Evolutionary conservation across 2,888 invertebrate genomes (phyloP).

Genomic region (Lapara coniferarum): DNA sequence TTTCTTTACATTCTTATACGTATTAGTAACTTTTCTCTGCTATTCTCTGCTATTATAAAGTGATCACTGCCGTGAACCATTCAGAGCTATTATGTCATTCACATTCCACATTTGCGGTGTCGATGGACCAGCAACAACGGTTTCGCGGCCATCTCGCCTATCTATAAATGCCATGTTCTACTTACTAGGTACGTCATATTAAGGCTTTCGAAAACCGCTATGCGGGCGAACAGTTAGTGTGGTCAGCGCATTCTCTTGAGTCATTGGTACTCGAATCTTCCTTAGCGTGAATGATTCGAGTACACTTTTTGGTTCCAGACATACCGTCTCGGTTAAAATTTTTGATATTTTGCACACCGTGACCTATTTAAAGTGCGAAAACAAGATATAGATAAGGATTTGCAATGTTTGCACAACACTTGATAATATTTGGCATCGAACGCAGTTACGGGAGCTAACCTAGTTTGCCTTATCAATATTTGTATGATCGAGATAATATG

Average conservation of each 20-base stretch:
- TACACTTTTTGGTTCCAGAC: neutral
- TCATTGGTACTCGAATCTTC: neutral
- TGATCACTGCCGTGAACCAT: neutral
- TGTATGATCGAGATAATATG: constrained; percentile 60
- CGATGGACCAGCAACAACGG: neutral
- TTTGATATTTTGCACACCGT: neutral
- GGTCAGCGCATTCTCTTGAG: constrained; percentile 14
- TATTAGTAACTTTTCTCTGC: neutral
- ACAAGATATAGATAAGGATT: constrained; percentile 72
- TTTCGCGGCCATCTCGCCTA: constrained; percentile 2
- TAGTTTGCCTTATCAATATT: constrained; percentile 75
- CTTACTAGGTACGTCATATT: constrained; percentile 4
- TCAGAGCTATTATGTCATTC: constrained; percentile 2
- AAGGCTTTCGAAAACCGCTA: constrained; percentile 20
- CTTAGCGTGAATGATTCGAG: neutral
- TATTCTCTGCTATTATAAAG: constrained; percentile 1
- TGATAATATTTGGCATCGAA: constrained; percentile 78
- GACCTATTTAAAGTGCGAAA: constrained; percentile 60
- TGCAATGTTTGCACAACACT: constrained; percentile 72
- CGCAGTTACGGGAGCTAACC: constrained; percentile 76
- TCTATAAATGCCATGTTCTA: constrained; percentile 15
- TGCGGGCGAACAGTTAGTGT: constrained; percentile 16
- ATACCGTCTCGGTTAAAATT: neutral
- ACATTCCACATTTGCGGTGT: constrained; percentile 18
- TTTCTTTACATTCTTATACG: neutral